These are phyloP conservation scores for Heterodera carotae DNA, from an alignment of 1,140 invertebrate species.

Conservation along the genomic window DNA sequence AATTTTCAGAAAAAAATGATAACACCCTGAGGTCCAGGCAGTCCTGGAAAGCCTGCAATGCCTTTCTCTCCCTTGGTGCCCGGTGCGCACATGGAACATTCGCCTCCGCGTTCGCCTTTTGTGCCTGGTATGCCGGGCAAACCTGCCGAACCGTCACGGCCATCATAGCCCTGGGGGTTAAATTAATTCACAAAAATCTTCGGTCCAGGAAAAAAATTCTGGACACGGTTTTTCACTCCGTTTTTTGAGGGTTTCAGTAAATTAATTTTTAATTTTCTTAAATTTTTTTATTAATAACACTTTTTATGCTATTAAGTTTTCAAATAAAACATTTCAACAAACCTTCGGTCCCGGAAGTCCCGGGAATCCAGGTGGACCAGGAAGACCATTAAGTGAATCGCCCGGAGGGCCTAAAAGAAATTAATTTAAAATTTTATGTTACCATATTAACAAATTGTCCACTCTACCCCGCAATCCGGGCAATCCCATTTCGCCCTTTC, in stretches of 20 bases:
- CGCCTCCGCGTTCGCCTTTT: slow-evolving; percentile 59
- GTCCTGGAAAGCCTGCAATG: slow-evolving; percentile 57
- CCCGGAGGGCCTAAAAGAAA: slow-evolving; percentile 61
- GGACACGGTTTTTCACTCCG: too few relatives aligned
- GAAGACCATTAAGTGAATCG: slow-evolving; percentile 64
- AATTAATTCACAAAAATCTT: background rate
- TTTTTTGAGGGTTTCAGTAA: too few relatives aligned
- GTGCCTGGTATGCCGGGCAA: slow-evolving; percentile 55
- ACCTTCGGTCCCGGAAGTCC: slow-evolving; percentile 61
- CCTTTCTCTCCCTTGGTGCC: slow-evolving; percentile 66
- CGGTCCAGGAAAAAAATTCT: too few relatives aligned
- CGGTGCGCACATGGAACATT: slow-evolving; percentile 61
- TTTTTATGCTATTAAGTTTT: too few relatives aligned
- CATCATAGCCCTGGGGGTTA: slow-evolving; percentile 53
- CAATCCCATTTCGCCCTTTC: slow-evolving; percentile 63
- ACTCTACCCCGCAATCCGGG: slow-evolving; percentile 62
- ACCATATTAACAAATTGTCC: background rate
- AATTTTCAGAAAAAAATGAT: background rate
- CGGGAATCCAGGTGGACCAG: slow-evolving; percentile 58
- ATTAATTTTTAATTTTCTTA: too few relatives aligned
- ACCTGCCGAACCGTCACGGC: slow-evolving; percentile 62
- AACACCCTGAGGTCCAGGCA: slow-evolving; percentile 62
- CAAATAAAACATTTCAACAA: too few relatives aligned
- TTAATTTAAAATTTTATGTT: background rate
- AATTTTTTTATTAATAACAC: too few relatives aligned